Evolutionary conservation across 23 tunicate species (phyloP).

Genomic region (Trididemnum miniatum): DNA sequence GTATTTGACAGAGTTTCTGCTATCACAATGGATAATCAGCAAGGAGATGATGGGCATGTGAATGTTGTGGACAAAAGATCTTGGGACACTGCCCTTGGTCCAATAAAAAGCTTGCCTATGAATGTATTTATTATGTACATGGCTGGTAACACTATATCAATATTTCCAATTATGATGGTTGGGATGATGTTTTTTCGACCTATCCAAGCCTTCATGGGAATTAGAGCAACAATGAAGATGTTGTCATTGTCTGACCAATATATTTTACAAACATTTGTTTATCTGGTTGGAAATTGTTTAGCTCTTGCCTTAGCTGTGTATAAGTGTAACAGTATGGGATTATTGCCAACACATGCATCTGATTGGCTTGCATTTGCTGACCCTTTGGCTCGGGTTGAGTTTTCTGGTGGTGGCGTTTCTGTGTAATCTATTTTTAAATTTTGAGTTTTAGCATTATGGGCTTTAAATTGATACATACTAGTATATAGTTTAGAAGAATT

Average conservation of each 20-base stretch:
- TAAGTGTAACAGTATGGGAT: conserved; percentile 97
- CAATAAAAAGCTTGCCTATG: conserved; percentile 95
- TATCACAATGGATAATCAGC: conserved; percentile 1
- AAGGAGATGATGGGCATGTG: conserved; percentile 24
- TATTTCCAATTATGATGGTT: conserved; percentile 98
- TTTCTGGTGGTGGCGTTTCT: conserved; percentile 75
- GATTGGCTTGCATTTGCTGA: conserved; percentile 93
- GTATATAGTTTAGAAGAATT: too few species aligned
- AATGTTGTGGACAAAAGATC: conserved; percentile 76
- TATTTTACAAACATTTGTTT: conserved; percentile 69
- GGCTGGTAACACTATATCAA: conserved; percentile 96
- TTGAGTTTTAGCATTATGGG: too few species aligned
- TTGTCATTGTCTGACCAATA: conserved; percentile 66
- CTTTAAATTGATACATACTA: too few species aligned
- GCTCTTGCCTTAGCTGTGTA: conserved; percentile 89
- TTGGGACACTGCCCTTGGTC: conserved; percentile 97
- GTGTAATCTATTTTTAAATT: too few species aligned
- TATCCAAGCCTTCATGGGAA: conserved; percentile 81
- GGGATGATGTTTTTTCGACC: conserved; percentile 97
- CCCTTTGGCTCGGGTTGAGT: conserved; percentile 62
- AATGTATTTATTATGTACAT: conserved; percentile 96
- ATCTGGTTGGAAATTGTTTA: conserved; percentile 68
- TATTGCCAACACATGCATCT: conserved; percentile 88
- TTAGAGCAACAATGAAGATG: conserved; percentile 73
- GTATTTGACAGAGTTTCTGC: conserved; percentile 20